Percentiles rank a stretch among this genome's conserved stretches.
Evolutionary conservation across 2,797 vertebrate species (phyloP).

Genomic region (Natrix natrix): DNA sequence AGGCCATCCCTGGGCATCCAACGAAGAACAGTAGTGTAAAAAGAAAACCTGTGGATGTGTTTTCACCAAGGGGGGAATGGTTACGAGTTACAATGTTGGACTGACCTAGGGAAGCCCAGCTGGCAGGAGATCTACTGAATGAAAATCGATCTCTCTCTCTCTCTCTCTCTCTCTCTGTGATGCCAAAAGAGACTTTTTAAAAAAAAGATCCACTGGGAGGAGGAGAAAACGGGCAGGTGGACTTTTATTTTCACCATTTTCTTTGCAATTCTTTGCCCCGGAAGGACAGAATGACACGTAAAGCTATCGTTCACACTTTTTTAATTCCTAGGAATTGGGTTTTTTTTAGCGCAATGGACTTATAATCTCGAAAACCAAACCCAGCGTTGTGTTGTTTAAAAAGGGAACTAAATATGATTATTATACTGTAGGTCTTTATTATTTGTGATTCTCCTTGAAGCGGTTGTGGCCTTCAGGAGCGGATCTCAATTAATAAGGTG

Average conservation of each 20-base stretch:
- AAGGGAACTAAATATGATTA: neutral
- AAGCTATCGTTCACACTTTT: constrained; percentile 54
- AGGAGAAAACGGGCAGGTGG: constrained; percentile 39
- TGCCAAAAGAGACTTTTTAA: constrained; percentile 46
- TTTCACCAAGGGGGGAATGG: constrained; percentile 62
- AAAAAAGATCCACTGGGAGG: constrained; percentile 23
- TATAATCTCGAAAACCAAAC: constrained; percentile 40
- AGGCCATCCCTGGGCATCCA: constrained; percentile 46
- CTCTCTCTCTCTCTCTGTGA: constrained; percentile 54
- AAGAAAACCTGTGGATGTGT: constrained; percentile 36
- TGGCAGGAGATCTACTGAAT: constrained; percentile 51
- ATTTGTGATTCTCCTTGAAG: neutral
- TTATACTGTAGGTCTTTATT: neutral
- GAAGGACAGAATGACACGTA: constrained; percentile 61
- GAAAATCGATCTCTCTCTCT: constrained; percentile 41
- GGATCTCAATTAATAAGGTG: constrained; percentile 36
- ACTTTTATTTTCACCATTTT: constrained; percentile 61
- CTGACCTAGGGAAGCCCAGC: constrained; percentile 59
- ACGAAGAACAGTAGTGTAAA: constrained; percentile 35
- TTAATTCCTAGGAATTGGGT: constrained; percentile 61
- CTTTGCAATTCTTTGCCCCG: constrained; percentile 65
- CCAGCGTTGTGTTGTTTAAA: constrained; percentile 20
- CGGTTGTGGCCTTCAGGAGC: neutral
- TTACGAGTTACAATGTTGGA: constrained; percentile 45
- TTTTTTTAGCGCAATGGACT: constrained; percentile 57